These are phyloP conservation scores for Iguana delicatissima DNA, from an alignment of 2,797 vertebrate genomes.

Conservation along the genomic window DNA sequence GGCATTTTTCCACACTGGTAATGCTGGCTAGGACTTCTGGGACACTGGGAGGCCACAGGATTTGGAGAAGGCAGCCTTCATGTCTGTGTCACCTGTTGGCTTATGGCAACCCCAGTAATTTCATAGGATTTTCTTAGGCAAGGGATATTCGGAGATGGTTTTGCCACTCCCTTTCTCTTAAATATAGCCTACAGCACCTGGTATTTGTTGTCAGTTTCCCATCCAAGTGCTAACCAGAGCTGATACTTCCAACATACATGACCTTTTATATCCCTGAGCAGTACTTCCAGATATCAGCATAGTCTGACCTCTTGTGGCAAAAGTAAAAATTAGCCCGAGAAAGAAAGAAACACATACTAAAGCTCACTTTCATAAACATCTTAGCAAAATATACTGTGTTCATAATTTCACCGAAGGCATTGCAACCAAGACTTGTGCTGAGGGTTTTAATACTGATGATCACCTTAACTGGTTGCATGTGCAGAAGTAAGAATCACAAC, in stretches of 20 bases:
- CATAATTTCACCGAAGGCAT: not conserved
- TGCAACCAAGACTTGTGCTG: too few relatives aligned
- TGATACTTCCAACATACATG: too few relatives aligned
- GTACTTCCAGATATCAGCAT: not conserved
- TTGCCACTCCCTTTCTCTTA: too few relatives aligned
- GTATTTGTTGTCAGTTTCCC: too few relatives aligned
- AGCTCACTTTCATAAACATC: not conserved
- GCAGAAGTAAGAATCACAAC: not conserved
- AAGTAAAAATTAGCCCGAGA: not conserved
- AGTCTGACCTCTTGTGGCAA: conserved; percentile 31
- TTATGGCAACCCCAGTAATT: too few relatives aligned
- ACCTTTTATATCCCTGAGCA: not conserved
- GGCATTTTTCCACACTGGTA: too few relatives aligned
- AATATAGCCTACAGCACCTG: too few relatives aligned
- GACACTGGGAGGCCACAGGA: not conserved
- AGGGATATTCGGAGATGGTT: too few relatives aligned
- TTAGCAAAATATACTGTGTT: not conserved
- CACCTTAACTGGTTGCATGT: conserved; percentile 8
- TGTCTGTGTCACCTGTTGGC: not conserved
- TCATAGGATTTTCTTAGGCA: too few relatives aligned
- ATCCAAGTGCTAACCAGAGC: too few relatives aligned
- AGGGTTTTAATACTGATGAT: not conserved
- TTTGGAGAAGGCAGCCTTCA: not conserved
- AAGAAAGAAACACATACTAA: not conserved
- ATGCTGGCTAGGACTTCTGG: not conserved